phyloP scores from a whole-genome alignment of 1,140 invertebrate genomes.

The Aphaenogaster floridana region DNA sequence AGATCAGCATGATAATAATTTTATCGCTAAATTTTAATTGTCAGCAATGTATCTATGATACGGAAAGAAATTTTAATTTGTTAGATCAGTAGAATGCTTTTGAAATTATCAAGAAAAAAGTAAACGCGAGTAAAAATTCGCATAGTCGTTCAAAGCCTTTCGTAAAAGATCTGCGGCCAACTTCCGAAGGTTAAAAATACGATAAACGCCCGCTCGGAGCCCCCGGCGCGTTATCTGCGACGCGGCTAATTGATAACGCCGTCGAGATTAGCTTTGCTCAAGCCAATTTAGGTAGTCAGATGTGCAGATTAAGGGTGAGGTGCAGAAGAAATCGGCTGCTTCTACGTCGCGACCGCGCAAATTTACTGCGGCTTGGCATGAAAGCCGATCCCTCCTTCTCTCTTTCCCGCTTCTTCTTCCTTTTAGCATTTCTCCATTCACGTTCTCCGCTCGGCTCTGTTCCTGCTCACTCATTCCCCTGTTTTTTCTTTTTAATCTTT shows the following conservation, averaged over 20 bases:
- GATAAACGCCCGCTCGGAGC: slow-evolving; percentile 15
- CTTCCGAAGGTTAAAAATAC: slow-evolving; percentile 62
- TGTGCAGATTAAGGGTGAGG: slow-evolving; percentile 75
- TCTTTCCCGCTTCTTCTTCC: slow-evolving; percentile 1
- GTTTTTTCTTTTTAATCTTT: slow-evolving; percentile 65
- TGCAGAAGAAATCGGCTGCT: slow-evolving; percentile 73
- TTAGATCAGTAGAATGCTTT: not conserved
- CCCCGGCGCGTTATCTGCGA: slow-evolving; percentile 64
- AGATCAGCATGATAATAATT: not conserved
- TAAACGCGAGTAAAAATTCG: not conserved
- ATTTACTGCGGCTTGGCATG: slow-evolving; percentile 78
- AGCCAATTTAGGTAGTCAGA: slow-evolving; percentile 79
- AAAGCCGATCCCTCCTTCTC: slow-evolving; percentile 69
- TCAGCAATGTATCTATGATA: not conserved
- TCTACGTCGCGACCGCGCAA: slow-evolving; percentile 71
- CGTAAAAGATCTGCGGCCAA: slow-evolving; percentile 25
- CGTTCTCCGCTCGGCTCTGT: slow-evolving; percentile 3
- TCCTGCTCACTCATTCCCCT: slow-evolving; percentile 22
- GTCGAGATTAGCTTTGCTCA: slow-evolving; percentile 77
- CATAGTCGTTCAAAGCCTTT: slow-evolving; percentile 27
- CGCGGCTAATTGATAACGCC: slow-evolving; percentile 78
- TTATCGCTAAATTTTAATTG: not conserved
- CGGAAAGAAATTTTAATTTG: not conserved
- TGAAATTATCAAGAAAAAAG: not conserved
- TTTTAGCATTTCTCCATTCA: slow-evolving; percentile 32